Percentiles rank a stretch among this genome's conserved stretches.
phyloP scores from a whole-genome alignment of 2,888 invertebrate genomes.

The Xylota segnis region DNA sequence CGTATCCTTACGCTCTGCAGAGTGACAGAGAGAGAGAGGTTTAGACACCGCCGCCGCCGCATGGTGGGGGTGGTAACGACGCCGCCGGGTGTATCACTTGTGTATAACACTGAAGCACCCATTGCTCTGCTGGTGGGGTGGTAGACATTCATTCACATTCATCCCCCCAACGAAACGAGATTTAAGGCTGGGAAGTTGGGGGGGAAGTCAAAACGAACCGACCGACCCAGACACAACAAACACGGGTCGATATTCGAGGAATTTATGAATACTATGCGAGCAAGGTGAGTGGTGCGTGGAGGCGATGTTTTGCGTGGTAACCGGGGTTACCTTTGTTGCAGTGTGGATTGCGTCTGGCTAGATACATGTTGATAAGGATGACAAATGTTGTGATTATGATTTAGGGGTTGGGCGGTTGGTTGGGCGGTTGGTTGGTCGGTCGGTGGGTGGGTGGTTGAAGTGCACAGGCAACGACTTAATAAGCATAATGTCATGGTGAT shows the following conservation, averaged over 20 bases:
- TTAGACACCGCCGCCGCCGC: constrained; percentile 48
- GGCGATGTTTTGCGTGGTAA: not conserved
- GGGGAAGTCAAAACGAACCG: constrained; percentile 69
- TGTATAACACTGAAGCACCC: constrained; percentile 11
- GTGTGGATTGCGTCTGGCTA: constrained; percentile 59
- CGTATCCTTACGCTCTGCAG: constrained; percentile 25
- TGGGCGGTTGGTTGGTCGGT: too few species aligned
- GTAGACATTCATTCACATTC: constrained; percentile 73
- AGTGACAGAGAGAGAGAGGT: constrained; percentile 8
- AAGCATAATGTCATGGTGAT: constrained; percentile 71
- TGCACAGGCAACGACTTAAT: constrained; percentile 64
- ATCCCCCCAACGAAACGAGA: constrained; percentile 33
- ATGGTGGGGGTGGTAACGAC: constrained; percentile 36
- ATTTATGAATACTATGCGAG: constrained; percentile 53
- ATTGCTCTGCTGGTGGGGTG: constrained; percentile 2
- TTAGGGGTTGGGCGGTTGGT: not conserved
- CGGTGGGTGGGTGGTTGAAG: not conserved
- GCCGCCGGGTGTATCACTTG: constrained; percentile 46
- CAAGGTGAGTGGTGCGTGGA: not conserved
- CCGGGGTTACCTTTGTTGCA: constrained; percentile 53
- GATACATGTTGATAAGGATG: constrained; percentile 74
- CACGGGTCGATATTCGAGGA: constrained; percentile 73
- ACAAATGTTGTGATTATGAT: constrained; percentile 53
- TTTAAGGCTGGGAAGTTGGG: too few species aligned
- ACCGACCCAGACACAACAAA: constrained; percentile 76